These are phyloP conservation scores for Diadromus collaris DNA, from an alignment of 2,888 invertebrate genomes.

Conservation along the genomic window DNA sequence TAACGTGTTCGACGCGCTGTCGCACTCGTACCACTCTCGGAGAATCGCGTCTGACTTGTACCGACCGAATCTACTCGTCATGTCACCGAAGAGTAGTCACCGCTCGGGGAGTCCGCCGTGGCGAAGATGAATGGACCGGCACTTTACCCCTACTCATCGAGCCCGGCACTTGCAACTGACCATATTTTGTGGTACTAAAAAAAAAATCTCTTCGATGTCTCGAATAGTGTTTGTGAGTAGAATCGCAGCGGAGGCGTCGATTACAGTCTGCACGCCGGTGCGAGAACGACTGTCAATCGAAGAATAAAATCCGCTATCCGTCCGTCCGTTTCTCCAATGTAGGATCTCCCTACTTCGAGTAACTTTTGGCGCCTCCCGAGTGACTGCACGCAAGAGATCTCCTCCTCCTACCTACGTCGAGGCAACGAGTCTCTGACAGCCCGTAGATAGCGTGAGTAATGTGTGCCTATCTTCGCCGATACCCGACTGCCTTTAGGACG, in stretches of 20 bases:
- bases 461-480: background rate
- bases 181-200: slow-evolving; percentile 11
- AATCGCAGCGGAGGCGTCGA: slow-evolving; percentile 25
- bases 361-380: slow-evolving; percentile 66
- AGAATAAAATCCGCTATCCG: slow-evolving; percentile 56
- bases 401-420: slow-evolving; percentile 8
- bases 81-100: slow-evolving; percentile 27
- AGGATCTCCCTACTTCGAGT: slow-evolving; percentile 65
- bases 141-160: slow-evolving; percentile 20
- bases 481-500: background rate
- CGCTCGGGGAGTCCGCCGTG: background rate
- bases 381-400: slow-evolving; percentile 12
- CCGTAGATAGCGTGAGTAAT: slow-evolving; percentile 31
- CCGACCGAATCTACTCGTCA: slow-evolving; percentile 18
- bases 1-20: background rate
- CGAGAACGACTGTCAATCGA: slow-evolving; percentile 71
- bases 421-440: slow-evolving; percentile 4
- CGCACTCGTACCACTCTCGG: background rate
- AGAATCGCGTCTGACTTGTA: slow-evolving; percentile 14
- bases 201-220: slow-evolving; percentile 3
- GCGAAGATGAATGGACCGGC: slow-evolving; percentile 25
- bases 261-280: slow-evolving; percentile 65
- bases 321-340: slow-evolving; percentile 58
- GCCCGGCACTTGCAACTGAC: slow-evolving; percentile 3
- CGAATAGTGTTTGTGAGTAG: background rate